These are phyloP conservation scores for Macropus fuliginosus DNA, from an alignment of 2,797 vertebrate species.

Conservation along the genomic window DNA sequence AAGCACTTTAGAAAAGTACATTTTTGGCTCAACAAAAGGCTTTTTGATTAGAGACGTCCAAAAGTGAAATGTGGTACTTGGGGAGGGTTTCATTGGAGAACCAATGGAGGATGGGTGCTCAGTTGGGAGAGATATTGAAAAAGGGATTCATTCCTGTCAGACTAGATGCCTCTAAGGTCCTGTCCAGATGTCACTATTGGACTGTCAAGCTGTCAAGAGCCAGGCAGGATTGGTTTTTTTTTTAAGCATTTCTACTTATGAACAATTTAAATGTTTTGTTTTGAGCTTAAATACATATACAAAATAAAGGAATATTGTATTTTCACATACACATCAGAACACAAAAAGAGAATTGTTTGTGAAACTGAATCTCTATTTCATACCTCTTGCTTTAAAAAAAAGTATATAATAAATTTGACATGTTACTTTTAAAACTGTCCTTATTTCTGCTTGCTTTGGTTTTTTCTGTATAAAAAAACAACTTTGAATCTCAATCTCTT, in stretches of 20 bases:
- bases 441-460: neutral
- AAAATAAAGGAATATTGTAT: neutral
- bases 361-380: neutral
- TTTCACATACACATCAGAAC: neutral
- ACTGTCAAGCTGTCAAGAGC: neutral
- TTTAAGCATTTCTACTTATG: neutral
- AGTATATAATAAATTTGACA: neutral
- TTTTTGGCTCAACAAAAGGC: neutral
- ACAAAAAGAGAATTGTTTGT: neutral
- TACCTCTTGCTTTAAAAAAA: neutral
- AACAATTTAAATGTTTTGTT: neutral
- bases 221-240: neutral
- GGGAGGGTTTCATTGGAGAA: neutral
- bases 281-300: neutral
- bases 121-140: neutral
- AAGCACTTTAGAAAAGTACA: neutral
- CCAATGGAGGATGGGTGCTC: neutral
- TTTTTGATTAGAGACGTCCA: neutral
- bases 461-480: neutral
- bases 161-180: neutral
- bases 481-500: neutral
- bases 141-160: neutral
- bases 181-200: neutral
- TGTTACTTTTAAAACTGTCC: neutral
- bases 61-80: neutral